Conservation (phyloP, 2,113 vertebrate species). For the Falcunculus frontatus region DNA sequence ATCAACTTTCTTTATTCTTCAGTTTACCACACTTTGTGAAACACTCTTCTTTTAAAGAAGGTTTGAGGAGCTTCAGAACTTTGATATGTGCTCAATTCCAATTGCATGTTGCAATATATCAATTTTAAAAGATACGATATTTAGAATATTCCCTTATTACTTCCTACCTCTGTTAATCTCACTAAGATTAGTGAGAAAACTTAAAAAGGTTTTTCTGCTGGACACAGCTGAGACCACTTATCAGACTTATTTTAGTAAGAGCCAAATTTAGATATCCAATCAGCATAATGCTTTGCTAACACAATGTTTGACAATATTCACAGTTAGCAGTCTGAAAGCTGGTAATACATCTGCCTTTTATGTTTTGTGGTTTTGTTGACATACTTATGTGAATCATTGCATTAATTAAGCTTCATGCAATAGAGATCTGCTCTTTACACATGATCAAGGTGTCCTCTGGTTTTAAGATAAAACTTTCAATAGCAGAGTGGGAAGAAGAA, state of each 20-base stretch:
- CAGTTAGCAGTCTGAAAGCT: background rate
- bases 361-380: background rate
- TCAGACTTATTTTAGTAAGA: conserved; percentile 16
- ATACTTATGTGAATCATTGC: background rate
- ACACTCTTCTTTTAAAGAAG: background rate
- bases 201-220: background rate
- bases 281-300: conserved; percentile 10
- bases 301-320: background rate
- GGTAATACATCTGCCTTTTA: background rate
- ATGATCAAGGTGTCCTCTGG: background rate
- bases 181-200: background rate
- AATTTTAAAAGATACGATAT: background rate
- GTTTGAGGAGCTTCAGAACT: background rate
- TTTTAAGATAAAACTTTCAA: background rate
- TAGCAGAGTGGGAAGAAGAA: background rate
- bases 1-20: background rate
- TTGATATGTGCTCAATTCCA: background rate
- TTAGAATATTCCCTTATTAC: background rate
- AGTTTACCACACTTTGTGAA: background rate
- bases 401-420: background rate
- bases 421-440: background rate
- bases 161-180: background rate
- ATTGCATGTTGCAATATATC: background rate
- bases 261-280: background rate
- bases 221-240: background rate